A percentile compares a stretch with the other conserved stretches of the same genome.
Conservation (phyloP, 2,113 vertebrate species). For the Urocynchramus pylzowi region DNA sequence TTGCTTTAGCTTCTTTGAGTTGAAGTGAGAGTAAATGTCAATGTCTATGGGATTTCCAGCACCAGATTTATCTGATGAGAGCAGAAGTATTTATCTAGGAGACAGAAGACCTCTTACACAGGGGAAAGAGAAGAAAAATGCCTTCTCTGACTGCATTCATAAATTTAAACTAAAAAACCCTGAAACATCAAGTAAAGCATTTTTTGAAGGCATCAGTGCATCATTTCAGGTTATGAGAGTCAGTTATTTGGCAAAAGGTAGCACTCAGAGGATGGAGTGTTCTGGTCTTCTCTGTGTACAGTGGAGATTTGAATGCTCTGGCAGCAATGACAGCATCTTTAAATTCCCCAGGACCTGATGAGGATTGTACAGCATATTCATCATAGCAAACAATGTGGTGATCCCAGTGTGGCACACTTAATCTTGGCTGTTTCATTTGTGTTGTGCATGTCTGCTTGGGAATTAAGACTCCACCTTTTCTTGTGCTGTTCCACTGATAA, state of each 20-base stretch:
- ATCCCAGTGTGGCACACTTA: accelerated
- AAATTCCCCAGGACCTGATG: background rate
- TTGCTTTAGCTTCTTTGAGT: background rate
- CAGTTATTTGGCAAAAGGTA: background rate
- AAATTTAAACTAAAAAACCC: background rate
- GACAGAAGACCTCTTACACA: background rate
- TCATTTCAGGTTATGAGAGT: background rate
- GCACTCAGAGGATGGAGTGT: background rate
- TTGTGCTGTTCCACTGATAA: background rate
- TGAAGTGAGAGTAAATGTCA: background rate
- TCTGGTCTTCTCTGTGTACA: background rate
- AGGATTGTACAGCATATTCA: accelerated
- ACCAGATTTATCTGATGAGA: background rate
- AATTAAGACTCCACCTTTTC: background rate
- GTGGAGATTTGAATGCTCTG: accelerated
- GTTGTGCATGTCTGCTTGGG: background rate
- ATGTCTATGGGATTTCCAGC: background rate
- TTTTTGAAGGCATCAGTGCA: background rate
- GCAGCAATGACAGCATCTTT: no score
- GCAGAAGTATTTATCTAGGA: background rate
- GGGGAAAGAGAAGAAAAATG: background rate
- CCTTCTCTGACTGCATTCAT: background rate
- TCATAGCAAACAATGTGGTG: background rate
- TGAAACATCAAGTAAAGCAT: background rate
- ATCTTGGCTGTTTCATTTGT: background rate